Percentiles rank a stretch among this genome's conserved stretches.
Evolutionary conservation across 2,888 invertebrate genomes (phyloP).

Genomic region (Notodonta dromedarius): DNA sequence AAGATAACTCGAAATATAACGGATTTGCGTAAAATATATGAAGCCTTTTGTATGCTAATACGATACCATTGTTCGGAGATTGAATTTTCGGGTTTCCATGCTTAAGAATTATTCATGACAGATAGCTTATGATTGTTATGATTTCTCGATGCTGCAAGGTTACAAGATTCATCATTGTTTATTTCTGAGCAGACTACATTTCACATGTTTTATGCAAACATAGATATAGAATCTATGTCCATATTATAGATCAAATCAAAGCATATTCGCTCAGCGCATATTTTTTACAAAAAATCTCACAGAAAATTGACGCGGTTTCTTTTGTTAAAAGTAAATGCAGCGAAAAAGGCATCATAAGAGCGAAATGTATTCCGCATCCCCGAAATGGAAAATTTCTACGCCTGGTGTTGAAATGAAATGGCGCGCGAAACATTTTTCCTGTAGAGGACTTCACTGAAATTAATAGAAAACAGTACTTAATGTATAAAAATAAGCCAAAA

Average conservation of each 20-base stretch:
- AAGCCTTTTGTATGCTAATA: slow-evolving; percentile 84
- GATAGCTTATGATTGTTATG: slow-evolving; percentile 67
- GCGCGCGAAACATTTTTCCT: slow-evolving; percentile 17
- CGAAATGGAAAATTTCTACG: slow-evolving; percentile 28
- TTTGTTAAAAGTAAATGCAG: slow-evolving; percentile 21
- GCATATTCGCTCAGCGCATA: slow-evolving; percentile 11
- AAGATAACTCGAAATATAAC: slow-evolving; percentile 81
- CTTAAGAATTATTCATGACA: slow-evolving; percentile 80
- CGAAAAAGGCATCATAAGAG: slow-evolving; percentile 12
- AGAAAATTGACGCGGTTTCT: slow-evolving; percentile 13
- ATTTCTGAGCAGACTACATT: not conserved
- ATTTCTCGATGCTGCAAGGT: slow-evolving; percentile 52
- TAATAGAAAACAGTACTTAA: slow-evolving; percentile 2
- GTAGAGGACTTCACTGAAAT: slow-evolving; percentile 15
- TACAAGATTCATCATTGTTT: not conserved
- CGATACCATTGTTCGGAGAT: slow-evolving; percentile 82
- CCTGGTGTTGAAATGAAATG: slow-evolving; percentile 23
- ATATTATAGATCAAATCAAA: too few species aligned
- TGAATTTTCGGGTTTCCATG: slow-evolving; percentile 81
- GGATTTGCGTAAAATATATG: slow-evolving; percentile 83
- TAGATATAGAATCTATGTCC: too few species aligned
- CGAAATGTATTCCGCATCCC: slow-evolving; percentile 21
- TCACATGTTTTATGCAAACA: too few species aligned
- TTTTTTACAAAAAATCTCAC: too few species aligned
- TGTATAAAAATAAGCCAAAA: too few species aligned